phyloP scores from a whole-genome alignment of 2,797 vertebrate genomes.

The Lutjanus campechanus region DNA sequence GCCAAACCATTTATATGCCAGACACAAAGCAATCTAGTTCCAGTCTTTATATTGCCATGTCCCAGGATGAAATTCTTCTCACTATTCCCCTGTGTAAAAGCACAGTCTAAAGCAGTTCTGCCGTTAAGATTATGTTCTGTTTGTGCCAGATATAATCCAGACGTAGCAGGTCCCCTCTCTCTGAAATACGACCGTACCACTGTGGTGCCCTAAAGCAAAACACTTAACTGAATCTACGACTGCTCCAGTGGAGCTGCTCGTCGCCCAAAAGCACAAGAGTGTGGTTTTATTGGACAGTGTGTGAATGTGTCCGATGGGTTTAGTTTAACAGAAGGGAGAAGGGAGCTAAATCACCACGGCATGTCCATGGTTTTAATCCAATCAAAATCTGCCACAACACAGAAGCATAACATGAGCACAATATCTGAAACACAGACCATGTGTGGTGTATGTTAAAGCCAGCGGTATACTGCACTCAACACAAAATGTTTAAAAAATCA shows the following conservation, averaged over 20 bases:
- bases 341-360: constrained; percentile 11
- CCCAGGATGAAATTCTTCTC: constrained; percentile 36
- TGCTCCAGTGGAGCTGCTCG: constrained; percentile 29
- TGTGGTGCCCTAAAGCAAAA: constrained; percentile 48
- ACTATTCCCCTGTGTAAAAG: constrained; percentile 24
- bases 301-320: constrained; percentile 46
- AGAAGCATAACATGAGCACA: constrained; percentile 31
- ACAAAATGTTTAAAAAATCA: background rate
- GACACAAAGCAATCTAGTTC: constrained; percentile 24
- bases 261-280: constrained; percentile 15
- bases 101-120: constrained; percentile 16
- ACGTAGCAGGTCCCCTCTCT: constrained; percentile 7
- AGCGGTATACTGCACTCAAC: background rate
- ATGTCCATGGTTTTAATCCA: constrained; percentile 36
- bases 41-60: constrained; percentile 26
- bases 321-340: constrained; percentile 41
- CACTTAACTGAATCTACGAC: constrained; percentile 34
- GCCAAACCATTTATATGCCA: constrained; percentile 1
- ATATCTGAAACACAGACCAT: constrained; percentile 7
- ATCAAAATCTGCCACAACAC: constrained; percentile 25
- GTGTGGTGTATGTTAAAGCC: background rate
- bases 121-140: constrained; percentile 42
- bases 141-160: constrained; percentile 46
- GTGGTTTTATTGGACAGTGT: constrained; percentile 47
- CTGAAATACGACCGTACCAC: constrained; percentile 17